Conservation (phyloP, 1,140 invertebrate genomes). For the Drosophila jambulina region DNA sequence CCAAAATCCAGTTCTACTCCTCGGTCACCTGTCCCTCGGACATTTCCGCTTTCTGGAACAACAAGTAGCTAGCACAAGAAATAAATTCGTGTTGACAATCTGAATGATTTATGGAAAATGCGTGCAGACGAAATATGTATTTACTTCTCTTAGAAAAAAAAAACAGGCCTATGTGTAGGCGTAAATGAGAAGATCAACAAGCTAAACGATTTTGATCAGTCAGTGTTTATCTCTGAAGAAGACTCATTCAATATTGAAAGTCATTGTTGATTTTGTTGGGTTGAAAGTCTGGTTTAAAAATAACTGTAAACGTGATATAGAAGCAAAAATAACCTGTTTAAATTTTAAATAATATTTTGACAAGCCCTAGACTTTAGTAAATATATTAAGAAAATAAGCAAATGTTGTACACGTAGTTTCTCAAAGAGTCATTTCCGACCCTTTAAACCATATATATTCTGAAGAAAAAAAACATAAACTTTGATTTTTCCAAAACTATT, state of each 20-base stretch:
- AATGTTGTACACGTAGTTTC: background rate
- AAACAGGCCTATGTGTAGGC: constrained; percentile 6
- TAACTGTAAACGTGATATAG: background rate
- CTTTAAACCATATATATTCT: too few species aligned
- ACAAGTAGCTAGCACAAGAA: constrained; percentile 56
- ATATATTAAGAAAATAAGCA: background rate
- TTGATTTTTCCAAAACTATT: too few species aligned
- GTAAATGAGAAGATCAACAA: constrained; percentile 46
- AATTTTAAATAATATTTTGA: too few species aligned
- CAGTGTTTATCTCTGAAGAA: background rate
- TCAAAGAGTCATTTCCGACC: too few species aligned
- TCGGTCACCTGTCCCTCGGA: constrained; percentile 28
- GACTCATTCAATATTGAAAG: background rate
- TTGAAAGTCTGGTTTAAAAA: constrained; percentile 6
- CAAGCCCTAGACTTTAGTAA: background rate
- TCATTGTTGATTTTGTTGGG: constrained; percentile 14
- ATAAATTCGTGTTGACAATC: constrained; percentile 77
- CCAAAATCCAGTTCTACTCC: background rate
- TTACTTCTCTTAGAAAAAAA: constrained; percentile 20
- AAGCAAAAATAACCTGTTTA: background rate
- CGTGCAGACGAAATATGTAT: constrained; percentile 64
- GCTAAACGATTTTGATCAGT: constrained; percentile 6
- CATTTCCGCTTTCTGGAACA: constrained; percentile 64
- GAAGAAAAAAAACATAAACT: too few species aligned
- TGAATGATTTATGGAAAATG: constrained; percentile 77